Evolutionary conservation across 2,888 invertebrate genomes (phyloP).

Genomic region (Hetaerina titia): DNA sequence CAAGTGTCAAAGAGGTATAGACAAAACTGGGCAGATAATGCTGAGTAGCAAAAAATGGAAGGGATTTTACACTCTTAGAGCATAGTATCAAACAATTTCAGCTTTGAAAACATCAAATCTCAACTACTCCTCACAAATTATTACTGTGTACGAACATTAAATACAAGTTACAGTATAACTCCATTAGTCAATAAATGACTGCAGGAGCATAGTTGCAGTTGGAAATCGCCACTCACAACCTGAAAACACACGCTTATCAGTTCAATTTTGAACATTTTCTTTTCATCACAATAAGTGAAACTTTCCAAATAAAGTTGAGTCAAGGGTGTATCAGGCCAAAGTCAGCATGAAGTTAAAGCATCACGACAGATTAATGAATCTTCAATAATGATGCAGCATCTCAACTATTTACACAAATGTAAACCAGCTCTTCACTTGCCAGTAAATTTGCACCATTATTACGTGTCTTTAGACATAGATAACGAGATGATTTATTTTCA

Average conservation of each 20-base stretch:
- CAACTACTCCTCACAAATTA: slow-evolving; percentile 27
- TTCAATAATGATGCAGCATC: not conserved
- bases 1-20: not conserved
- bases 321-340: not conserved
- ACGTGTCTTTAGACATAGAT: not conserved
- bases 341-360: not conserved
- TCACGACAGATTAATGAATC: not conserved
- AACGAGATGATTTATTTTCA: not conserved
- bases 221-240: not conserved
- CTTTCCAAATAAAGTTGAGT: not conserved
- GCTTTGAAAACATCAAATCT: slow-evolving; percentile 37
- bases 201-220: not conserved
- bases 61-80: slow-evolving; percentile 16
- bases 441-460: slow-evolving; percentile 12
- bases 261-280: not conserved
- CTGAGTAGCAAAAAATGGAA: not conserved
- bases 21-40: not conserved
- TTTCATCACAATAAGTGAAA: not conserved
- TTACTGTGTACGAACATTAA: not conserved
- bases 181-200: slow-evolving; percentile 42
- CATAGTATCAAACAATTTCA: slow-evolving; percentile 1
- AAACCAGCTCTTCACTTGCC: slow-evolving; percentile 16
- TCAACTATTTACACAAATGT: slow-evolving; percentile 34
- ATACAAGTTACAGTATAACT: not conserved
- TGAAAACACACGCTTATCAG: not conserved